phyloP scores from a whole-genome alignment of 1,140 invertebrate species.

The Hestina assimilis region DNA sequence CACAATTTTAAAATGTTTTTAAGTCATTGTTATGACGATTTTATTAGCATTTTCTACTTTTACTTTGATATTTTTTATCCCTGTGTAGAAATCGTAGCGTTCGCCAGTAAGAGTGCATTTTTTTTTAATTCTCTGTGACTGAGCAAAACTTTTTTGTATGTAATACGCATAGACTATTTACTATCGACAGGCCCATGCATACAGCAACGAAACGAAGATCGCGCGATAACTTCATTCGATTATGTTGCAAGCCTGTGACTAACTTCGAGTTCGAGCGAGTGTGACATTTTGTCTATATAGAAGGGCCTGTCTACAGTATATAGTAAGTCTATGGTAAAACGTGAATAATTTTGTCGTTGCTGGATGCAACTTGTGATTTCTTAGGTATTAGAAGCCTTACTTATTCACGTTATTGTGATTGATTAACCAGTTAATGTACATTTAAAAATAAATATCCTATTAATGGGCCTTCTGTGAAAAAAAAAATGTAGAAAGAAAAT shows the following conservation, averaged over 20 bases:
- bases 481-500: slow-evolving; percentile 4
- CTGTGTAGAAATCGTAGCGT: slow-evolving; percentile 37
- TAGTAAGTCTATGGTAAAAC: too few species aligned
- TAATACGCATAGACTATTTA: too few species aligned
- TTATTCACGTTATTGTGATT: slow-evolving; percentile 21
- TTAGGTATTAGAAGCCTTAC: slow-evolving; percentile 26
- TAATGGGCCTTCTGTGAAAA: slow-evolving; percentile 6
- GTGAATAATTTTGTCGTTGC: slow-evolving; percentile 17
- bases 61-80: slow-evolving; percentile 18
- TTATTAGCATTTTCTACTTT: slow-evolving; percentile 36
- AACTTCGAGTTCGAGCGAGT: too few species aligned
- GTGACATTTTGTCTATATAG: too few species aligned
- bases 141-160: slow-evolving; percentile 25
- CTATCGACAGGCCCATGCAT: too few species aligned
- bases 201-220: too few species aligned
- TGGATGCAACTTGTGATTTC: slow-evolving; percentile 26
- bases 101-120: slow-evolving; percentile 72
- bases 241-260: too few species aligned
- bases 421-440: neutral
- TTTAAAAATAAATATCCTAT: slow-evolving; percentile 3
- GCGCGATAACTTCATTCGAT: too few species aligned
- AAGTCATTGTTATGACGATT: slow-evolving; percentile 18
- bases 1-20: slow-evolving; percentile 34
- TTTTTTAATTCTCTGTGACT: slow-evolving; percentile 31
- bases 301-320: too few species aligned